A percentile compares a stretch with the other conserved stretches of the same genome.
These are phyloP conservation scores for Drosophila ironensis DNA, from an alignment of 1,140 invertebrate genomes.

Conservation along the genomic window DNA sequence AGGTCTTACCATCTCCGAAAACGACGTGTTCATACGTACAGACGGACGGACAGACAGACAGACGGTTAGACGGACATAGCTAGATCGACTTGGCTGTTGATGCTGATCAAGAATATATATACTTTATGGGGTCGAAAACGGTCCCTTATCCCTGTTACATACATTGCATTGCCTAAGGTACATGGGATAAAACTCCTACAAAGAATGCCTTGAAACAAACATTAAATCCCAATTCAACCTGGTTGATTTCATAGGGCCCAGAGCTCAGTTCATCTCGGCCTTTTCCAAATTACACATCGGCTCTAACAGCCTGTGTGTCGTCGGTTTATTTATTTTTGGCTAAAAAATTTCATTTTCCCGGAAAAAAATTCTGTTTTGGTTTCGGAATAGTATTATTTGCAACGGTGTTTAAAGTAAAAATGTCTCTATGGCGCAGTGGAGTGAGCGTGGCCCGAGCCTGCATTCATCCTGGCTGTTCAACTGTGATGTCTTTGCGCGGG, in stretches of 20 bases:
- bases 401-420: neutral
- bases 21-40: no score
- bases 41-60: no score
- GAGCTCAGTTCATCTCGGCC: neutral
- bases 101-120: no score
- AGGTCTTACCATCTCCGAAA: no score
- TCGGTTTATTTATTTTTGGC: conserved; percentile 6
- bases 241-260: neutral
- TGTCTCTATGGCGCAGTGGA: conserved; percentile 9
- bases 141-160: no score
- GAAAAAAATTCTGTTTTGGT: neutral
- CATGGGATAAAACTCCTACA: no score
- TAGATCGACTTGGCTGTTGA: no score
- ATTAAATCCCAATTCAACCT: neutral
- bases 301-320: conserved; percentile 5
- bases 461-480: neutral
- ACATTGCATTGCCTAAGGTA: no score
- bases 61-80: no score
- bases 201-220: conserved; percentile 6
- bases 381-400: neutral
- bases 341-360: neutral
- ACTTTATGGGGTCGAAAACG: no score
- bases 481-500: neutral
- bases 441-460: neutral
- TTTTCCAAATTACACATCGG: conserved; percentile 14